These are phyloP conservation scores for Dichetophora obliterata DNA, from an alignment of 2,888 invertebrate species.

Conservation along the genomic window DNA sequence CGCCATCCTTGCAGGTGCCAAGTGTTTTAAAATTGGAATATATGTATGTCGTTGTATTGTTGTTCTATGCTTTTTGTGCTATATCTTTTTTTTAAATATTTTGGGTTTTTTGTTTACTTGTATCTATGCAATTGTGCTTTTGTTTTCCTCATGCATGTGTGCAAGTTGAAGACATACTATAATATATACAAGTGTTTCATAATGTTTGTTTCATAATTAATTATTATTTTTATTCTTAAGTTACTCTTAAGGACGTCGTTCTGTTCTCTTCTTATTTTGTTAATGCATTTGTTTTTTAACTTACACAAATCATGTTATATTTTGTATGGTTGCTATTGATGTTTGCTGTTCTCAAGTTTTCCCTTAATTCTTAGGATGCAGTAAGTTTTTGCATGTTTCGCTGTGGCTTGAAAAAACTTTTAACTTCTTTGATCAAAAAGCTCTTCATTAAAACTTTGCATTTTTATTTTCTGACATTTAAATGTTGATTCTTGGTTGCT, in stretches of 20 bases:
- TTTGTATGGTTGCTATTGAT: too few species aligned
- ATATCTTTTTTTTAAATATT: not conserved
- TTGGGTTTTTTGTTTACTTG: constrained; percentile 7
- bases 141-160: constrained; percentile 8
- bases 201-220: constrained; percentile 29
- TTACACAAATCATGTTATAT: too few species aligned
- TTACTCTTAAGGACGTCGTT: constrained; percentile 24
- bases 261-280: not conserved
- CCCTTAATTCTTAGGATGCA: not conserved
- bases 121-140: not conserved
- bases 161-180: too few species aligned
- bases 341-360: not conserved
- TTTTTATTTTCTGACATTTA: not conserved
- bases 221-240: constrained; percentile 27
- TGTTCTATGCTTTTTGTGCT: not conserved
- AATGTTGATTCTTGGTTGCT: not conserved
- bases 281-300: not conserved
- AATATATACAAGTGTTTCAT: too few species aligned
- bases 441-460: not conserved
- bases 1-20: constrained; percentile 4
- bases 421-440: not conserved
- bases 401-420: too few species aligned
- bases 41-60: not conserved
- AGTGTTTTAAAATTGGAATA: not conserved
- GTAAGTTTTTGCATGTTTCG: too few species aligned